phyloP scores from a whole-genome alignment of 2,888 invertebrate species.

The Noctua comes region DNA sequence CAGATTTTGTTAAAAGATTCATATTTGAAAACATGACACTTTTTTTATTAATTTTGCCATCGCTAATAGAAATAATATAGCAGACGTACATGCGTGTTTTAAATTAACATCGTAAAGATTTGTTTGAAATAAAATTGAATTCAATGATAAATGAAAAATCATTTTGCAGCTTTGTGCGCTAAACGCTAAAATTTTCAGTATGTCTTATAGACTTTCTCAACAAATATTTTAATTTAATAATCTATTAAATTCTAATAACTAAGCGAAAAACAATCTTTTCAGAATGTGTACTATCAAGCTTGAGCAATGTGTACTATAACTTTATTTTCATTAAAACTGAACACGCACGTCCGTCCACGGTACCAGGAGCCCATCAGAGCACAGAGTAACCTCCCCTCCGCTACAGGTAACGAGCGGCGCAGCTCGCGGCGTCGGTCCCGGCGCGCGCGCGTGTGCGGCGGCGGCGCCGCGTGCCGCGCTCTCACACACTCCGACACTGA shows the following conservation, averaged over 20 bases:
- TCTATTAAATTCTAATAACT: background rate
- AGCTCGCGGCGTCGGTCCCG: constrained; percentile 88
- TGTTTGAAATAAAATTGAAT: background rate
- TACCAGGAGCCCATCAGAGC: constrained; percentile 18
- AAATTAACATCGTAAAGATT: background rate
- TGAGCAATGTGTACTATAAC: background rate
- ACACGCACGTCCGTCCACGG: constrained; percentile 45
- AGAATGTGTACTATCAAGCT: too few species aligned
- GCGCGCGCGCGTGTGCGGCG: constrained; percentile 87
- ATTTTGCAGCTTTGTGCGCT: background rate
- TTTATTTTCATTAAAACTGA: background rate
- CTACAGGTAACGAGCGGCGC: constrained; percentile 85
- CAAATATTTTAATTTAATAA: background rate
- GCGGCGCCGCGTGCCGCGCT: constrained; percentile 84
- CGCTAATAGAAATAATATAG: constrained; percentile 27
- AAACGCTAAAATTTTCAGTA: background rate
- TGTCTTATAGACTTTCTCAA: background rate
- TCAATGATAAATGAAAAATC: background rate
- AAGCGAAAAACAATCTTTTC: background rate
- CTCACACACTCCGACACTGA: constrained; percentile 89
- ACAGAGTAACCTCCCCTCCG: background rate
- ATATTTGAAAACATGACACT: constrained; percentile 51
- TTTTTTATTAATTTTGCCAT: constrained; percentile 54
- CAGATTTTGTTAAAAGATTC: background rate
- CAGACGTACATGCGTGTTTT: constrained; percentile 54